These are phyloP conservation scores for Uloborus diversus DNA, from an alignment of 1,140 invertebrate species.

Conservation along the genomic window DNA sequence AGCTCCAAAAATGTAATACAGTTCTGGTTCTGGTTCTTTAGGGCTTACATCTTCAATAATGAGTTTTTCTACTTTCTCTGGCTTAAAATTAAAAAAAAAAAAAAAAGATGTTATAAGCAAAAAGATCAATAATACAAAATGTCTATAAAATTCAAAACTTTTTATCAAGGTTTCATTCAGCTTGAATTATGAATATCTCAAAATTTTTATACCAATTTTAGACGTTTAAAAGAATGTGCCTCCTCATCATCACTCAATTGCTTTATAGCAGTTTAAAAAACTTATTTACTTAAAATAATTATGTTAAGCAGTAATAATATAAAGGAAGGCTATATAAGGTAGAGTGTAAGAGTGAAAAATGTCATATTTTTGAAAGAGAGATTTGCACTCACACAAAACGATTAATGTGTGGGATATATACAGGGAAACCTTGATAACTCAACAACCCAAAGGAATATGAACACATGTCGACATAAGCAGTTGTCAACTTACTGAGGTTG, in stretches of 20 bases:
- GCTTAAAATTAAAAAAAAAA: slow-evolving; percentile 14
- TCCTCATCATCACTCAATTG: background rate
- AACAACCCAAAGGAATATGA: too few relatives aligned
- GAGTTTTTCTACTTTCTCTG: slow-evolving; percentile 22
- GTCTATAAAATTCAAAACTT: background rate
- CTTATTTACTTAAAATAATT: too few relatives aligned
- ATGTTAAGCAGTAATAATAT: too few relatives aligned
- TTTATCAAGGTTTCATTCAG: background rate
- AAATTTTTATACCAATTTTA: background rate
- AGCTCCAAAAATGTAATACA: slow-evolving; percentile 37
- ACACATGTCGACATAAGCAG: too few relatives aligned
- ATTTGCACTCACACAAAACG: too few relatives aligned
- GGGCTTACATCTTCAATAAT: slow-evolving; percentile 38
- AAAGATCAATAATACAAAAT: background rate
- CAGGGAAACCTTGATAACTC: too few relatives aligned
- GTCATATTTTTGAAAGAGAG: too few relatives aligned
- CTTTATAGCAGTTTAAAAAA: background rate
- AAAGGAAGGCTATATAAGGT: too few relatives aligned
- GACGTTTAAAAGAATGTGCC: background rate
- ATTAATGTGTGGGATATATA: too few relatives aligned
- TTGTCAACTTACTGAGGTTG: too few relatives aligned
- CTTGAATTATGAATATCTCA: background rate
- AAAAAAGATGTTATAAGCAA: background rate
- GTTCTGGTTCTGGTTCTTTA: slow-evolving; percentile 31
- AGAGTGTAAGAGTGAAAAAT: too few relatives aligned